Conservation (phyloP, 2,797 vertebrate genomes). For the Tapera naevia region DNA sequence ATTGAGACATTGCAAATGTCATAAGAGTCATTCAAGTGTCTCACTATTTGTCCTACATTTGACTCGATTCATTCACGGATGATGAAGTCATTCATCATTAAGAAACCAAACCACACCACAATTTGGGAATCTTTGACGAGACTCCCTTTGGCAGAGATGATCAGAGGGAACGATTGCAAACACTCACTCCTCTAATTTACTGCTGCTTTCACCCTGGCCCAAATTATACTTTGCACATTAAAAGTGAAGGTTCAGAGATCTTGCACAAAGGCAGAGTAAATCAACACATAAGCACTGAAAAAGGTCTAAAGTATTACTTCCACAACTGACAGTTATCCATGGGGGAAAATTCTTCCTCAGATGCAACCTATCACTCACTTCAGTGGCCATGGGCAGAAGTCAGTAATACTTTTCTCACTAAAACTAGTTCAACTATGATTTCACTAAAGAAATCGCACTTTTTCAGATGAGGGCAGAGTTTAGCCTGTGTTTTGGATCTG, state of each 20-base stretch:
- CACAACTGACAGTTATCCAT: background rate
- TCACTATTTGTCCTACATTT: conserved; percentile 62
- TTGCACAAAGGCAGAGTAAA: background rate
- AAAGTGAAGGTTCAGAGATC: background rate
- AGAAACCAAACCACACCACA: conserved; percentile 50
- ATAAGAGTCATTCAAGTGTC: conserved; percentile 68
- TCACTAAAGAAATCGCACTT: background rate
- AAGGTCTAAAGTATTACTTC: background rate
- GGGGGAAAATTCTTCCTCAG: background rate
- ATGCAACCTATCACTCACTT: background rate
- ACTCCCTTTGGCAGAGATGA: conserved; percentile 7
- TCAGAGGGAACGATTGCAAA: conserved; percentile 18
- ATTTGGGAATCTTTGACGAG: conserved; percentile 54
- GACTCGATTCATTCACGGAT: conserved; percentile 61
- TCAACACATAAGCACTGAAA: background rate
- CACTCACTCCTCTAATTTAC: conserved; percentile 12
- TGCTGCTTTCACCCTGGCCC: background rate
- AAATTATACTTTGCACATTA: background rate
- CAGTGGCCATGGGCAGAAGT: background rate
- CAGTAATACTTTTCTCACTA: background rate
- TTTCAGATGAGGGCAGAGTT: background rate
- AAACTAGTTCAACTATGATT: background rate
- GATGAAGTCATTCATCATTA: conserved; percentile 69
- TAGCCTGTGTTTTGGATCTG: background rate
- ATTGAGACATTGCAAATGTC: conserved; percentile 65